These are phyloP conservation scores for Cygnus olor DNA, from an alignment of 2,797 vertebrate species.

Conservation along the genomic window DNA sequence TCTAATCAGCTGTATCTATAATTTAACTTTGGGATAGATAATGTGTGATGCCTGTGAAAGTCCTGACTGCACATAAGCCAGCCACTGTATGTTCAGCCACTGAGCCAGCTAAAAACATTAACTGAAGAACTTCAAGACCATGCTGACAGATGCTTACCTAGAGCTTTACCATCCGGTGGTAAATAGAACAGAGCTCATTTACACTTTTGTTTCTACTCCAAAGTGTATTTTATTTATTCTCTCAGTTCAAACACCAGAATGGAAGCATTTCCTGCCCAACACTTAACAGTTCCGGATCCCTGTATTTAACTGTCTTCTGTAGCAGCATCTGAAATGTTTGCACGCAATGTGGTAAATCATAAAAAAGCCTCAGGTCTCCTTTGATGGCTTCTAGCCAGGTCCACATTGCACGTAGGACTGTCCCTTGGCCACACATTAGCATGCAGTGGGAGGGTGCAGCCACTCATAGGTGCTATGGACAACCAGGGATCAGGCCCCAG, in stretches of 20 bases:
- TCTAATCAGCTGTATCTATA: not conserved
- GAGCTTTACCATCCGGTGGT: fast-evolving
- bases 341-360: not conserved
- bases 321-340: not conserved
- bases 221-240: not conserved
- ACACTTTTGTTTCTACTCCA: not conserved
- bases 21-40: no score
- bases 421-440: not conserved
- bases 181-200: not conserved
- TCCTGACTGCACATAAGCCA: not conserved
- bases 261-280: not conserved
- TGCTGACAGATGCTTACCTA: not conserved
- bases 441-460: not conserved
- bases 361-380: not conserved
- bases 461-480: not conserved
- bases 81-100: not conserved
- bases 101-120: not conserved
- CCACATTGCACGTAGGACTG: not conserved
- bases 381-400: not conserved
- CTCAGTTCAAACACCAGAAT: not conserved
- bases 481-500: not conserved
- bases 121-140: fast-evolving
- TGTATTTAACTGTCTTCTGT: not conserved
- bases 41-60: not conserved
- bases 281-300: not conserved